Evolutionary conservation across 1,140 invertebrate genomes (phyloP).

Genomic region (Heliconius congener): DNA sequence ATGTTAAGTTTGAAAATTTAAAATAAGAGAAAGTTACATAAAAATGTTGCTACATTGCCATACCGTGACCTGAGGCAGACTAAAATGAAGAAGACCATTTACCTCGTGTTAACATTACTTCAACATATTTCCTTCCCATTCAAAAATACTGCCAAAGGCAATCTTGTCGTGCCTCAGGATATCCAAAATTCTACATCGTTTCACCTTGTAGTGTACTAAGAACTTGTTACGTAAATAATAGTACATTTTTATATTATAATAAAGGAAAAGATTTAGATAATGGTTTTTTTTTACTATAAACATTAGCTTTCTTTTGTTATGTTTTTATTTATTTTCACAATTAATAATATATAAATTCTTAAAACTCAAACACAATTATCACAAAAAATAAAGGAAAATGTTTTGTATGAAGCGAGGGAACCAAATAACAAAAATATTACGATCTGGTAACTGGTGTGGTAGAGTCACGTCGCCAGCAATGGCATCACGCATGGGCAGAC

Average conservation of each 20-base stretch:
- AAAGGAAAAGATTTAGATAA: not conserved
- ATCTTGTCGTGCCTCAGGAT: constrained; percentile 3
- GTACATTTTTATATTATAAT: not conserved
- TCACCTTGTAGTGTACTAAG: not conserved
- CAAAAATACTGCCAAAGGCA: not conserved
- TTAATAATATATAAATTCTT: no score
- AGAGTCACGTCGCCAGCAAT: no score
- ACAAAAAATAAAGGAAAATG: no score
- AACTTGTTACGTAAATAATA: not conserved
- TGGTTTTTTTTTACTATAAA: not conserved
- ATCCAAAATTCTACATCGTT: not conserved
- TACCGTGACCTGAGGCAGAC: not conserved
- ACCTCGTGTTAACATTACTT: not conserved
- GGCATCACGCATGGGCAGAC: no score
- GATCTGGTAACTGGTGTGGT: no score
- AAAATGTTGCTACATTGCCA: not conserved
- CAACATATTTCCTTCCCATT: not conserved
- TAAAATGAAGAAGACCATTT: not conserved
- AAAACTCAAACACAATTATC: no score
- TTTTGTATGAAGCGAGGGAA: no score
- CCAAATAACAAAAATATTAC: no score
- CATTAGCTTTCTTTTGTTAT: no score
- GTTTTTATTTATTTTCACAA: no score
- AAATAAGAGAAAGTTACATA: not conserved
- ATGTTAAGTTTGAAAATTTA: not conserved